Evolutionary conservation across 2,888 invertebrate species (phyloP), one percentile per base, ranked within the genome.

Genomic region (Leptopilina syphax): DNA sequence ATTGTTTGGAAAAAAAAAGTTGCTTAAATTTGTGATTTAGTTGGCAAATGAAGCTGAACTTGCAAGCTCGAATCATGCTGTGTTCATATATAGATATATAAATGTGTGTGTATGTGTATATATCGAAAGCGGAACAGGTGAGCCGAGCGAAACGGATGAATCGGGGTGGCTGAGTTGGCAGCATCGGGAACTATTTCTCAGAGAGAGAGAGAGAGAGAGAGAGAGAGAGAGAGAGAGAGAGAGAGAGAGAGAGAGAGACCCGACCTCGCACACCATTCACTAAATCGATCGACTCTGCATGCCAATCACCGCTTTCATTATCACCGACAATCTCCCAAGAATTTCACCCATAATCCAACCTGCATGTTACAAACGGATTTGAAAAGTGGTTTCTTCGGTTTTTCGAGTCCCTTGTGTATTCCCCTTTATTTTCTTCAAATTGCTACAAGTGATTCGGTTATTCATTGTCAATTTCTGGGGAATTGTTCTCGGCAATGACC

Each of bases 251-350:
- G 27, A 27, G 27, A 27, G 27, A 44, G 50, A 54, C 34, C 18
- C 13, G 63, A 63, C 47, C 73, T 73, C 67, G 34, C 67, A 41
- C 66, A 57, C 67, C 57, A 57, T 67, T 57, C 67, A 54, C 66
- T 60, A 27, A 79, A 79, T 65, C 54, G 77, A 76, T 77, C 79
- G 65, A 65, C 47, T 65, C 41, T 65, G 63, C 63, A 79, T 77
- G 76, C 77, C 79, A 79, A 79, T 79, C 79, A 77, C 47, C 41
- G 65, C 47, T 65, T 65, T 79, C 65, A 79, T 79, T 79, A 79
- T 77, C 65, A 34, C 57, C 73, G 34, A 57, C 27, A 73, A 57
- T n/a, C 57, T 73, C 73, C 54, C 57, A 73, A 73, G 73, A 73
- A 73, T 73, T 73, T 34, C 50, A 9, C 18, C 68, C 44, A 67